Evolutionary conservation across 2,888 invertebrate genomes (phyloP).

Genomic region (Thera britannica): DNA sequence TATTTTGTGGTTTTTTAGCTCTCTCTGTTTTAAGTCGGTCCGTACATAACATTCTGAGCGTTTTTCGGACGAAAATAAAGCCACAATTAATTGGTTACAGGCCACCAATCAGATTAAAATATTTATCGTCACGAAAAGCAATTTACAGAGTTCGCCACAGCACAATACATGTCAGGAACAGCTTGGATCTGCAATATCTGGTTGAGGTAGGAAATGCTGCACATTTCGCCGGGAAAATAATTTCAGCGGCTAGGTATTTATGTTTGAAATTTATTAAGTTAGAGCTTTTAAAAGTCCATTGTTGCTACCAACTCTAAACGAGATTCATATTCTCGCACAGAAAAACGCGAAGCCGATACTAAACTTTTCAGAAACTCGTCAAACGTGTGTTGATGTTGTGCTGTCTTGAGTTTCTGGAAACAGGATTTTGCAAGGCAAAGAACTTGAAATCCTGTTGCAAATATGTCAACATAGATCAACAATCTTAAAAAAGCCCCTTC

Average conservation of each 20-base stretch:
- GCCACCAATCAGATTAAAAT: slow-evolving; percentile 82
- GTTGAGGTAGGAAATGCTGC: slow-evolving; percentile 64
- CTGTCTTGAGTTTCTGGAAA: too few species aligned
- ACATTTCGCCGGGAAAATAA: slow-evolving; percentile 65
- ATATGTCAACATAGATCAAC: slow-evolving; percentile 41
- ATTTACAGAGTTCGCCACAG: slow-evolving; percentile 79
- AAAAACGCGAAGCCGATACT: slow-evolving; percentile 23
- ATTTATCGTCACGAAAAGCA: slow-evolving; percentile 82
- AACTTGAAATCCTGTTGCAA: slow-evolving; percentile 58
- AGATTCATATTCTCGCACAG: slow-evolving; percentile 21
- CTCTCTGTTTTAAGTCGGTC: not conserved
- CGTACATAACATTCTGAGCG: slow-evolving; percentile 32
- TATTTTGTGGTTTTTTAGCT: not conserved
- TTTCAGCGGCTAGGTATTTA: slow-evolving; percentile 45
- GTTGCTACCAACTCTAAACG: slow-evolving; percentile 24
- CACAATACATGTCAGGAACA: slow-evolving; percentile 77
- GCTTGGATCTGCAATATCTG: slow-evolving; percentile 75
- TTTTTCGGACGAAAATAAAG: slow-evolving; percentile 63
- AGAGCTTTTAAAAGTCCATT: slow-evolving; percentile 28
- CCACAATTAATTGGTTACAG: slow-evolving; percentile 80
- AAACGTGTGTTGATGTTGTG: not conserved
- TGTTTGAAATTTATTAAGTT: slow-evolving; percentile 40
- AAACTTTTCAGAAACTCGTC: slow-evolving; percentile 33
- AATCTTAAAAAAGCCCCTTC: too few species aligned
- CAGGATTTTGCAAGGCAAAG: slow-evolving; percentile 30